These are phyloP conservation scores for Apostichopus japonicus DNA, from an alignment of 35 echinoderm and acorn worm species.

Conservation along the genomic window DNA sequence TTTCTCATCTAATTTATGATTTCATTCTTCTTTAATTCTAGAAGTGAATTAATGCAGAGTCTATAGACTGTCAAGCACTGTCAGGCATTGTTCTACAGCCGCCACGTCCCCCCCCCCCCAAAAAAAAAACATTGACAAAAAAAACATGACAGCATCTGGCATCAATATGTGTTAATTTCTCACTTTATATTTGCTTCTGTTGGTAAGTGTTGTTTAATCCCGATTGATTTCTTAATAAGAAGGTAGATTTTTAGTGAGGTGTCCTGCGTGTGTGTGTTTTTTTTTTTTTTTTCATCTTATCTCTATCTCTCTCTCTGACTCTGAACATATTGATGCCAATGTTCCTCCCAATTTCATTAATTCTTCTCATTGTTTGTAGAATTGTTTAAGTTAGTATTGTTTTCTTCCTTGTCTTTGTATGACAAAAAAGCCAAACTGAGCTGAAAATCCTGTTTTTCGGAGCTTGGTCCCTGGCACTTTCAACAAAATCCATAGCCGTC, in stretches of 20 bases:
- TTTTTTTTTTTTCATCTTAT: not conserved
- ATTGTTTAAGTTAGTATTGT: slow-evolving; percentile 42
- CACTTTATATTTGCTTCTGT: slow-evolving; percentile 7
- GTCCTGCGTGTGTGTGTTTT: slow-evolving; percentile 41
- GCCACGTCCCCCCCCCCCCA: too few species aligned
- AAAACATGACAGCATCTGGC: not conserved
- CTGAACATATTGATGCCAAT: slow-evolving; percentile 23
- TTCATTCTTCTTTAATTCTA: slow-evolving; percentile 11
- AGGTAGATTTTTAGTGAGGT: slow-evolving; percentile 46
- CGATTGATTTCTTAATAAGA: slow-evolving; percentile 51
- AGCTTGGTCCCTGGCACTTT: slow-evolving; percentile 63
- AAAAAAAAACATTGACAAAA: not conserved
- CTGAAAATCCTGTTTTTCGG: slow-evolving; percentile 48
- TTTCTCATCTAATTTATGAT: slow-evolving; percentile 14
- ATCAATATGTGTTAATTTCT: slow-evolving; percentile 28
- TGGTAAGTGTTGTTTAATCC: slow-evolving; percentile 58
- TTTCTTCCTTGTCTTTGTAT: slow-evolving; percentile 62
- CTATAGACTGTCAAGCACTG: slow-evolving; percentile 12
- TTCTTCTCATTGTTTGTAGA: not conserved
- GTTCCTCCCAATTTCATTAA: slow-evolving; percentile 43
- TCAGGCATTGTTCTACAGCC: slow-evolving; percentile 8
- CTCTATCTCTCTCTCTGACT: not conserved
- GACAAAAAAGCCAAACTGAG: slow-evolving; percentile 53
- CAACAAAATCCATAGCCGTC: slow-evolving; percentile 57
- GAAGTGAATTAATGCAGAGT: not conserved